Evolutionary conservation across 2,888 invertebrate species (phyloP), one percentile per base, ranked within the genome.

Genomic region (Crossocerus cetratus): DNA sequence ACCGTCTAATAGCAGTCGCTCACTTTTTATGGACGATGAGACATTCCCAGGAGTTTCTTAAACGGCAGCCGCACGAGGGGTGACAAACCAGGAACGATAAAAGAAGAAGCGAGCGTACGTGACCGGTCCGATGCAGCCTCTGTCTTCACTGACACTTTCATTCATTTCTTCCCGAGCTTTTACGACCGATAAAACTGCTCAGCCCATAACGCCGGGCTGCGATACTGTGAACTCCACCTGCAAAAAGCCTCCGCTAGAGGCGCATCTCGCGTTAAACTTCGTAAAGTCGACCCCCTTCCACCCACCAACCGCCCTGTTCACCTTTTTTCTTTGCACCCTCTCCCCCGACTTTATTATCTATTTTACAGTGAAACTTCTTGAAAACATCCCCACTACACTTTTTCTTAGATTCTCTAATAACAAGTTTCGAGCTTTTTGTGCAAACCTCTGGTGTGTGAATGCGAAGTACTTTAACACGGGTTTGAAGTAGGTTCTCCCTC

Each of bases 101-200:
- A 74, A 60, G 22, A 43, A 54, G 42, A n/a, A 54, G 32, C 23
- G 16, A 54, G 32, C 23, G 43, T 49, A 42, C 55, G 68, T 54
- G 14, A 21, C 61, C 21, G 42, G 22, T 5, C 8, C 60, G 43
- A 43, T 66, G 45, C 62, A 64, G 64, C 23, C 44, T 63, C 67
- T 44, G 56, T 59, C 65, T 80, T 74, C 72, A 80, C 67, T 56
- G 61, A 62, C 68, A 71, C 65, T 77, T 81, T 77, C 81, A 82
- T 81, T 82, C 79, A 81, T 79, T 81, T 70, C 74, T 69, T 65
- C 55, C 62, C 55, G 32, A 32, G 32, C 32, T 63, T 83, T 83
- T 81, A 83, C 75, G 81, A 83, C 69, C 76, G 66, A 81, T 83
- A 82, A 83, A 83, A 69, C 58, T 58, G 32, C 64, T 13, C 22